Conservation (phyloP, 1,140 invertebrate species). For the Megalonaias nervosa region DNA sequence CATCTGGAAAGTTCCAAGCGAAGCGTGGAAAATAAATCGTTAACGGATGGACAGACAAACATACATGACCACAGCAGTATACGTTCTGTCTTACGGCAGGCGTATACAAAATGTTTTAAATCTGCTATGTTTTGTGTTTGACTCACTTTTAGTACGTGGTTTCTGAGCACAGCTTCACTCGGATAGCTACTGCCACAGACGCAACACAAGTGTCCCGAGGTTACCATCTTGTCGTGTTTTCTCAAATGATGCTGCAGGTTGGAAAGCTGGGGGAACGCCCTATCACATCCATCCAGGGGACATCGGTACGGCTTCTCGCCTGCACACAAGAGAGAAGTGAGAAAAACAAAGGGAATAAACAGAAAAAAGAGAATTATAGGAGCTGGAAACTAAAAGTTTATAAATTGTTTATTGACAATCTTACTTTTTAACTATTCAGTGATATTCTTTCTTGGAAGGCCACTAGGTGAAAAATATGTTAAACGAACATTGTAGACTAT, state of each 20-base stretch:
- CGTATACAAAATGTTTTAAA: no score
- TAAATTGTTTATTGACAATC: no score
- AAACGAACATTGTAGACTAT: neutral
- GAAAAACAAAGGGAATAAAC: neutral
- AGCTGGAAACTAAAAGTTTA: neutral
- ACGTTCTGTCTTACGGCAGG: no score
- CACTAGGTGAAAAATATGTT: no score
- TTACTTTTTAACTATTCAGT: neutral
- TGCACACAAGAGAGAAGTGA: constrained; percentile 73
- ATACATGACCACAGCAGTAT: no score
- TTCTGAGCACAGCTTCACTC: constrained; percentile 93
- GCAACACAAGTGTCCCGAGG: constrained; percentile 94
- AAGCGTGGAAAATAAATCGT: no score
- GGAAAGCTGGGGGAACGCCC: constrained; percentile 97
- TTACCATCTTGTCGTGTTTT: constrained; percentile 96
- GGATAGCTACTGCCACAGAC: constrained; percentile 98
- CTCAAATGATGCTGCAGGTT: constrained; percentile 97
- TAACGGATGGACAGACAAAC: no score
- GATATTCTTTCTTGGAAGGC: no score
- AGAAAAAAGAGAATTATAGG: neutral
- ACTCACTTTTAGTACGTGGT: constrained; percentile 96
- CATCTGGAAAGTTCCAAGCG: no score
- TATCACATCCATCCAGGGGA: constrained; percentile 93
- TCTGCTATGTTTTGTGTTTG: no score
- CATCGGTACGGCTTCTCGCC: constrained; percentile 98